These are phyloP conservation scores for Boloria euphrosyne DNA, from an alignment of 2,888 invertebrate genomes.

Conservation along the genomic window DNA sequence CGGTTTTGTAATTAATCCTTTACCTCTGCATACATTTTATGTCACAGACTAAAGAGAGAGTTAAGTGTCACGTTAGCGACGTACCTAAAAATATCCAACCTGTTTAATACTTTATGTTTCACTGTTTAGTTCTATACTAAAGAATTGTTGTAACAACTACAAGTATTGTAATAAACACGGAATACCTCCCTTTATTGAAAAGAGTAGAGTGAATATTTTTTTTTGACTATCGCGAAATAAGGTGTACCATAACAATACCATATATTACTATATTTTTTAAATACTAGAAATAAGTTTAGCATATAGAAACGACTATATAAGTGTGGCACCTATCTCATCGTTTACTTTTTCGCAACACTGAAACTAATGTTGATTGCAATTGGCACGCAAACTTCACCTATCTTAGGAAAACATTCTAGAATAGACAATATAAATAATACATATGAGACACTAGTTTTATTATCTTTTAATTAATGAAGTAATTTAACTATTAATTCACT, in stretches of 20 bases:
- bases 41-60: background rate
- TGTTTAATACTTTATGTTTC: conserved; percentile 28
- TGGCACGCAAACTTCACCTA: conserved; percentile 55
- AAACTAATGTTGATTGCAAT: conserved; percentile 42
- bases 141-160: background rate
- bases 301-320: background rate
- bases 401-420: conserved; percentile 27
- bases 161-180: background rate
- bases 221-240: no score
- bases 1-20: no score
- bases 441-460: conserved; percentile 7
- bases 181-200: background rate
- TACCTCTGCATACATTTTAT: no score
- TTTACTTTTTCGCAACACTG: background rate
- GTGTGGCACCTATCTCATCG: conserved; percentile 8
- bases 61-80: conserved; percentile 9
- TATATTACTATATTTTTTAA: no score
- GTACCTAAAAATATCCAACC: conserved; percentile 39
- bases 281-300: no score
- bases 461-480: background rate
- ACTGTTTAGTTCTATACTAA: background rate
- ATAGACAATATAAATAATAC: no score
- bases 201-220: background rate
- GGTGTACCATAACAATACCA: no score
- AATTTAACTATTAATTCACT: no score